Percentiles rank a stretch among this genome's conserved stretches.
Conservation (phyloP, 2,888 invertebrate genomes). For the Melanophora roralis region DNA sequence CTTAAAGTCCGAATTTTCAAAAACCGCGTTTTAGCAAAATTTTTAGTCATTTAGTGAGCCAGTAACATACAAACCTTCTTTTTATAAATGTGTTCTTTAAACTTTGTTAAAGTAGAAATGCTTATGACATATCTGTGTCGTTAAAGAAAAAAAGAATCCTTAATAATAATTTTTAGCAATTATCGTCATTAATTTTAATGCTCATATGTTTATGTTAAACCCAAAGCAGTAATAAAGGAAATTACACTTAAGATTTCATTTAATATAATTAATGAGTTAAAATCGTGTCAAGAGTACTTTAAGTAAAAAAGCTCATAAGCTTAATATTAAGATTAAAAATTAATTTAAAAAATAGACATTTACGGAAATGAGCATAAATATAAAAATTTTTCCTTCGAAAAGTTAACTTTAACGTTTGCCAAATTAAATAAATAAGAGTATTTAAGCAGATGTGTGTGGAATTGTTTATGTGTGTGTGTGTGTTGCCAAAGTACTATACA, state of each 20-base stretch:
- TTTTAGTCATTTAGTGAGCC: no score
- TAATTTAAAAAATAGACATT: conserved; percentile 20
- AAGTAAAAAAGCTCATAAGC: conserved; percentile 19
- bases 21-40: no score
- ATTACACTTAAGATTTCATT: conserved; percentile 23
- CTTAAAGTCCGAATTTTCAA: no score
- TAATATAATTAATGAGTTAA: conserved; percentile 22
- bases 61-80: no score
- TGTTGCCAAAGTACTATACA: neutral
- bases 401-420: neutral
- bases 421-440: neutral
- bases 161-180: neutral
- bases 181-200: conserved; percentile 4
- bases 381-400: neutral
- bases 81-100: no score
- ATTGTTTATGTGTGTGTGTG: neutral
- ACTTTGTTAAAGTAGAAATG: no score
- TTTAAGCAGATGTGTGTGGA: neutral
- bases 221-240: neutral
- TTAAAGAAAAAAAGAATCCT: no score
- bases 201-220: neutral
- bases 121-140: no score
- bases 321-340: conserved; percentile 39
- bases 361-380: conserved; percentile 32
- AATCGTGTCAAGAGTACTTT: conserved; percentile 3